Conservation (phyloP, 2,113 vertebrate species). For the Indicator indicator region DNA sequence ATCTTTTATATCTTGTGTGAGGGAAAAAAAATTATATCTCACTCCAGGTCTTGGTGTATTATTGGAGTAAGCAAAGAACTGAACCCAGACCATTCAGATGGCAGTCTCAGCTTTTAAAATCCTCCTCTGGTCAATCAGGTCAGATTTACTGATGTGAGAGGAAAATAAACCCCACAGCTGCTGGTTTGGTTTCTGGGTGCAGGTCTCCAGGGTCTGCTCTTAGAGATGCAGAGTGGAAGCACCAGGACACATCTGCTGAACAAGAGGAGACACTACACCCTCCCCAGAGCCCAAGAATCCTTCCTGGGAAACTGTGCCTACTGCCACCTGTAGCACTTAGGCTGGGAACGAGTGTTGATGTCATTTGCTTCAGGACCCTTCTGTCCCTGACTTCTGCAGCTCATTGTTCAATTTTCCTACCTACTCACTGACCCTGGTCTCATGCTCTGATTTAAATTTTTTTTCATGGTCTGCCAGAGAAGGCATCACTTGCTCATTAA, state of each 20-base stretch:
- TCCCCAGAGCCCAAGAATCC: rapidly evolving
- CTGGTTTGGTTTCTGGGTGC: neutral
- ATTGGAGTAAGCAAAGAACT: neutral
- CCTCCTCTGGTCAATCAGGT: neutral
- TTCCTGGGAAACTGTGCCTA: neutral
- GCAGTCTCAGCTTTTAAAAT: neutral
- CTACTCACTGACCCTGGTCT: rapidly evolving
- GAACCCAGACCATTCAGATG: neutral
- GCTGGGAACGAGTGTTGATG: neutral
- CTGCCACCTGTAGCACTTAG: neutral
- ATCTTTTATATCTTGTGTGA: neutral
- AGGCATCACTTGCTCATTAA: neutral
- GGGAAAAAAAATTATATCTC: neutral
- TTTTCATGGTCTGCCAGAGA: neutral
- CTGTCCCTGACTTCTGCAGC: neutral
- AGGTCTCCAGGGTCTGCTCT: neutral
- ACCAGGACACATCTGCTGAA: neutral
- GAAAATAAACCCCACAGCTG: neutral
- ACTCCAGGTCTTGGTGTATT: neutral
- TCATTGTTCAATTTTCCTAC: neutral
- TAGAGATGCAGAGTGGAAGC: neutral
- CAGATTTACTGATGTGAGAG: neutral
- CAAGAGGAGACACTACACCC: neutral
- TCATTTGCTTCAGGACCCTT: neutral
- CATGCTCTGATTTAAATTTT: neutral